Base-by-base conservation (phyloP, 2,888 invertebrate species). In the Acanthosepion lycidas region DNA sequence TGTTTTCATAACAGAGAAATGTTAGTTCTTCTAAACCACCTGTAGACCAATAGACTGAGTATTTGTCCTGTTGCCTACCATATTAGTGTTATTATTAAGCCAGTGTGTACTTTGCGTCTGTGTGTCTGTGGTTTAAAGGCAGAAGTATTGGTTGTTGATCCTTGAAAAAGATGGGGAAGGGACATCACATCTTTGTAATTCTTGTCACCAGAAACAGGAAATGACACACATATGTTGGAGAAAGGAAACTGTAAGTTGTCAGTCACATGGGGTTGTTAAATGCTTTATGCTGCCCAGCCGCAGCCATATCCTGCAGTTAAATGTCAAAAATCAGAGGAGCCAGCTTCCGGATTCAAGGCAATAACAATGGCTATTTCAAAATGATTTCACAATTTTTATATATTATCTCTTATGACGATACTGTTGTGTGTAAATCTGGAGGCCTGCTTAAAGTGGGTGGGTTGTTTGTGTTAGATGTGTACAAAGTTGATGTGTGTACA, bases 151-250 rank as follows among this genome's bases (percentile, higher is more conserved):
- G n/a, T 9, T n/a, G 78, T n/a, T n/a, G n/a, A 8, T 28, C 28
- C 28, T 15, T 78, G 33, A 33, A n/a, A 15, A 78, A 20, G 15
- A 12, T 28, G n/a, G 78, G 78, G n/a, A 4, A 15, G n/a, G n/a
- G n/a, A 59, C 78, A 33, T 78, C 78, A 78, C n/a, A 78, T 78
- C 78, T 78, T 78, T 78, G n/a, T 78, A 78, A 78, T 78, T 78
- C n/a, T 5, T n/a, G 33, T 5, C 12, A 15, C n/a, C n/a, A 78
- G 6, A 78, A 15, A 33, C 78, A n/a, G 78, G 78, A 78, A 78
- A n/a, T 78, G 78, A 78, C n/a, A n/a, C 78, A 78, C 23, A 18
- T n/a, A 12, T 78, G n/a, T 78, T 78, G 33, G 9, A n/a, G 78
- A 78, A 78, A 78, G 78, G 12, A 78, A 78, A 33, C n/a, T 78